phyloP scores from a whole-genome alignment of 1,140 invertebrate genomes.

The Amyelois transitella region DNA sequence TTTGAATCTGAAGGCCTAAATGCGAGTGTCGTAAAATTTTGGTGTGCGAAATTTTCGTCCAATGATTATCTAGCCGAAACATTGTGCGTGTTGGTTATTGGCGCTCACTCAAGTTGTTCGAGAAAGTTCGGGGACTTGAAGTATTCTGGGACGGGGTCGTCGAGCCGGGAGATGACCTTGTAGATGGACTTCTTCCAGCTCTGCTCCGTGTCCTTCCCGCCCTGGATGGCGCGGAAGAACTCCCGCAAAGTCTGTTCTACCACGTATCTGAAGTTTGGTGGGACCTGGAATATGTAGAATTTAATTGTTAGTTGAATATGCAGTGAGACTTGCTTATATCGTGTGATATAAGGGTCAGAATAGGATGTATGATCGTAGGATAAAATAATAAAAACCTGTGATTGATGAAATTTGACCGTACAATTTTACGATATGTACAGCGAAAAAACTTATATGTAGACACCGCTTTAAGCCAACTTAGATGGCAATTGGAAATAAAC shows the following conservation, averaged over 20 bases:
- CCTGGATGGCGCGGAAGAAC: conserved; percentile 98
- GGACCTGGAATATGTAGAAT: conserved; percentile 83
- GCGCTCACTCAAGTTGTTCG: conserved; percentile 94
- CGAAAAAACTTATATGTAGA: no score
- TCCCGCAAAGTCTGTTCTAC: conserved; percentile 97
- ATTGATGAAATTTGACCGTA: no score
- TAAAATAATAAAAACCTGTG: no score
- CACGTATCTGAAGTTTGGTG: conserved; percentile 96
- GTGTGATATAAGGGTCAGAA: no score
- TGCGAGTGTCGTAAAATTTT: conserved; percentile 76
- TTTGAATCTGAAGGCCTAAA: conserved; percentile 77
- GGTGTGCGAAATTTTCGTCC: conserved; percentile 70
- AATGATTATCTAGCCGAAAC: conserved; percentile 57
- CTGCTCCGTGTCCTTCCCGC: conserved; percentile 96
- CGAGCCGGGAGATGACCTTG: conserved; percentile 98
- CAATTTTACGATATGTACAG: no score
- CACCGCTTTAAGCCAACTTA: no score
- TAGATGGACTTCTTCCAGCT: conserved; percentile 99
- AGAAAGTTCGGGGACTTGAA: conserved; percentile 99
- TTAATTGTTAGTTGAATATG: no score
- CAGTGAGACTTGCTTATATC: no score
- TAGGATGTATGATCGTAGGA: no score
- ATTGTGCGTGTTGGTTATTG: conserved; percentile 40
- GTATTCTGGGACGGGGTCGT: conserved; percentile 98
- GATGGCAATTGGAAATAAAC: no score